phyloP scores from a whole-genome alignment of 1,140 invertebrate genomes.

The Amphibalanus amphitrite region DNA sequence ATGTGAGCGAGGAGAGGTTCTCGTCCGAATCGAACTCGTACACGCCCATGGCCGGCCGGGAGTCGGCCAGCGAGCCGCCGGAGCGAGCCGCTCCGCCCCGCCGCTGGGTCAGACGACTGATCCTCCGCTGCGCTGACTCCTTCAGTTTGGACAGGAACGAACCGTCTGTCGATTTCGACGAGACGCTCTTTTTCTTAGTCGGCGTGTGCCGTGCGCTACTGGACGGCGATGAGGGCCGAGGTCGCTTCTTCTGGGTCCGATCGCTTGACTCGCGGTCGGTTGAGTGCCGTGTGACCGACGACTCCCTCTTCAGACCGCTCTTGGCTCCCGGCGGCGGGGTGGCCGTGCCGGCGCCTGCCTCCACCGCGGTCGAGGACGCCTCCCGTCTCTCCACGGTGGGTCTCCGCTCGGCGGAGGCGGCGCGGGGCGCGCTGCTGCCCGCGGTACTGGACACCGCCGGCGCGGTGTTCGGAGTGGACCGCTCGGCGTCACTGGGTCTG shows the following conservation, averaged over 20 bases:
- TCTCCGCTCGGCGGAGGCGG: too few relatives aligned
- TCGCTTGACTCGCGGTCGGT: background rate
- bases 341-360: background rate
- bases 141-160: background rate
- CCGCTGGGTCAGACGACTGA: background rate
- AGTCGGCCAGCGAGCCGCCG: too few relatives aligned
- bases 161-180: background rate
- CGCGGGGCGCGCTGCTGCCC: too few relatives aligned
- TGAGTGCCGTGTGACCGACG: background rate
- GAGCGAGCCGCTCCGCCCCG: too few relatives aligned
- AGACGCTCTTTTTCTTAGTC: background rate
- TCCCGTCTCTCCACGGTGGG: background rate
- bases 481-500: background rate
- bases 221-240: background rate
- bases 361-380: background rate
- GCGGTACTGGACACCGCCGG: background rate
- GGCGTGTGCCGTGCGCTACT: background rate
- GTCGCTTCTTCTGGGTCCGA: background rate
- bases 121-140: background rate
- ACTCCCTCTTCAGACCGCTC: background rate
- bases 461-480: background rate
- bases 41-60: background rate
- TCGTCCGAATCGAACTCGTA: background rate
- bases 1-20: background rate
- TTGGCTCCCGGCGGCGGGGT: background rate